Percentiles rank a stretch among this genome's conserved stretches.
Conservation (phyloP, 2,113 vertebrate genomes). For the Toxotes chatareus region DNA sequence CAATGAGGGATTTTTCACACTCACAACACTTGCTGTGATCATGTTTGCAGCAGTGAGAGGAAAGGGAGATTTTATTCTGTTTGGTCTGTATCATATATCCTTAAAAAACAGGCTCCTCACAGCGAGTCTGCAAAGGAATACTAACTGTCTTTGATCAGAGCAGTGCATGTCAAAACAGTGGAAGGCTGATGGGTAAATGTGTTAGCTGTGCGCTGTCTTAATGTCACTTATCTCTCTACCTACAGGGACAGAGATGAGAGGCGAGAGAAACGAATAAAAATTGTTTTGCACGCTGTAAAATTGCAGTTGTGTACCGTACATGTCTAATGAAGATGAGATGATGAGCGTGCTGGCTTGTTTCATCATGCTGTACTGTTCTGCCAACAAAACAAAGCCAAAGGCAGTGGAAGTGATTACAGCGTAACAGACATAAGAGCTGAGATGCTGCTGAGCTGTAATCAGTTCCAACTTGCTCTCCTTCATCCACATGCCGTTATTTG, state of each 20-base stretch:
- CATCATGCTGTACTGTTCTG: not conserved
- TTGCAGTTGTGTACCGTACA: not conserved
- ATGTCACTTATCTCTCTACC: not conserved
- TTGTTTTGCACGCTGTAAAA: not conserved
- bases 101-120: slow-evolving; percentile 6
- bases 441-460: slow-evolving; percentile 41
- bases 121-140: slow-evolving; percentile 5
- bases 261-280: not conserved
- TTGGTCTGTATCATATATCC: slow-evolving; percentile 8
- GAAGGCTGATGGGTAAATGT: not conserved
- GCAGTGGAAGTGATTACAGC: slow-evolving; percentile 17
- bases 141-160: slow-evolving; percentile 16
- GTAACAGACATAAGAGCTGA: not conserved
- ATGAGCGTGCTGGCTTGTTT: slow-evolving; percentile 19
- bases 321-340: not conserved
- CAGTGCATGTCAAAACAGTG: not conserved
- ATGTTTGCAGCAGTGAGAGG: slow-evolving; percentile 17
- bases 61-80: not conserved
- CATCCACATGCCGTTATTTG: slow-evolving; percentile 35
- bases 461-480: slow-evolving; percentile 33
- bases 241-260: not conserved
- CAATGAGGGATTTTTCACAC: not conserved
- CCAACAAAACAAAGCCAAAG: slow-evolving; percentile 26
- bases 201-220: not conserved
- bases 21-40: not conserved